phyloP scores from a whole-genome alignment of 2,113 vertebrate genomes.

The Chitala chitala region DNA sequence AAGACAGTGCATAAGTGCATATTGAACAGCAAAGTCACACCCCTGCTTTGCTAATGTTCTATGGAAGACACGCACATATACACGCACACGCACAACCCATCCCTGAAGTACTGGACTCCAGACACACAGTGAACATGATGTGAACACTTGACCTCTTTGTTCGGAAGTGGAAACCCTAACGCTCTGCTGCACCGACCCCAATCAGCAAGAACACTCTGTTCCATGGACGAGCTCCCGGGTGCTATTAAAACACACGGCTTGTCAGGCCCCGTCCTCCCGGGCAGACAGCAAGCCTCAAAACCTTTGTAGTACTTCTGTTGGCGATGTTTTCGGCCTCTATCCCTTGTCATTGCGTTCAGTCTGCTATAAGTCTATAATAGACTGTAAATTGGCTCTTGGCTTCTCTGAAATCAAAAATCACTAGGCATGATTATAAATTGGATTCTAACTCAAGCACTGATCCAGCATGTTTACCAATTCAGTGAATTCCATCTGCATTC shows the following conservation, averaged over 20 bases:
- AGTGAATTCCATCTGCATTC: too few species aligned
- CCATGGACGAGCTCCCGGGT: background rate
- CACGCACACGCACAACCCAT: too few species aligned
- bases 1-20: background rate
- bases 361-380: background rate
- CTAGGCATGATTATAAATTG: background rate
- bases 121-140: background rate
- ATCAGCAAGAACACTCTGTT: background rate
- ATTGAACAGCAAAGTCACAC: background rate
- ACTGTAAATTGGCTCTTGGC: background rate
- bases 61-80: slow-evolving; percentile 11
- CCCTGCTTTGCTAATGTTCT: background rate
- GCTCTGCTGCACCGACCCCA: background rate
- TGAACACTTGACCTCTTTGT: slow-evolving; percentile 4
- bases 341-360: background rate
- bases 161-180: background rate
- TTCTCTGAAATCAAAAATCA: background rate
- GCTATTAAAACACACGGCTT: background rate
- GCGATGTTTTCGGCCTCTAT: background rate
- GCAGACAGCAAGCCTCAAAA: background rate
- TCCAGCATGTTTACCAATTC: too few species aligned
- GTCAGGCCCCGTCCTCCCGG: background rate
- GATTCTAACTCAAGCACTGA: background rate
- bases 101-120: slow-evolving; percentile 27
- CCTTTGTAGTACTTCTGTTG: background rate